Evolutionary conservation across 2,113 vertebrate genomes (phyloP).

Genomic region (Rhizomys pruinosus): DNA sequence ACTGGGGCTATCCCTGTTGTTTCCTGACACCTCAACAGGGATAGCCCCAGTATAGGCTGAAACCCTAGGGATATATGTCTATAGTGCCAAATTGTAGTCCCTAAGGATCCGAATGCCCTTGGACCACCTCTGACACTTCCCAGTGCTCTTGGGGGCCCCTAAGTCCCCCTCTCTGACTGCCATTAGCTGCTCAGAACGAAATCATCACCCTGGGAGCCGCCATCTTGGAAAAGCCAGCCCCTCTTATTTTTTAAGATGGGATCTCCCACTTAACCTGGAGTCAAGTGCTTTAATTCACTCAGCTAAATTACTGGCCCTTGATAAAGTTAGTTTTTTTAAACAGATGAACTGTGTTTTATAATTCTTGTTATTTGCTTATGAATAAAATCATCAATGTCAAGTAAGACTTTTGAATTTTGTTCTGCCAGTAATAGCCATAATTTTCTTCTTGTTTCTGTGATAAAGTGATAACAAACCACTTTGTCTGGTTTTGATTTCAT

Average conservation of each 20-base stretch:
- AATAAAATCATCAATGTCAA: not conserved
- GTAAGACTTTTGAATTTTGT: not conserved
- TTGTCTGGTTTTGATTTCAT: conserved; percentile 13
- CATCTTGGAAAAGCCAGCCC: no score
- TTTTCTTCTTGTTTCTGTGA: conserved; percentile 14
- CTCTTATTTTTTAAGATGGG: not conserved
- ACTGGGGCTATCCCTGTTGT: no score
- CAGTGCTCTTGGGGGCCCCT: no score
- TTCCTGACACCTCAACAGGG: no score
- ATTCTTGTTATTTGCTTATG: not conserved
- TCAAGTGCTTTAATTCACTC: not conserved
- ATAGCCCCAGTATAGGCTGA: no score
- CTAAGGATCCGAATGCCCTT: no score
- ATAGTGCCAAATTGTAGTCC: no score
- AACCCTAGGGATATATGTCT: no score
- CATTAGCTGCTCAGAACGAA: no score
- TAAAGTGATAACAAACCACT: not conserved
- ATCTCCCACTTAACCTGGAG: not conserved
- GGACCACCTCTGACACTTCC: no score
- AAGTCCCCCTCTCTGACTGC: no score
- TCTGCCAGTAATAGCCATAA: not conserved
- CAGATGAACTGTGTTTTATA: not conserved
- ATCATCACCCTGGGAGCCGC: no score
- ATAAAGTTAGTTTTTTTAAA: not conserved
- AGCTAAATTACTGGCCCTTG: not conserved